Base-by-base conservation (phyloP, 2,888 invertebrate genomes). In the Cenopis cana region DNA sequence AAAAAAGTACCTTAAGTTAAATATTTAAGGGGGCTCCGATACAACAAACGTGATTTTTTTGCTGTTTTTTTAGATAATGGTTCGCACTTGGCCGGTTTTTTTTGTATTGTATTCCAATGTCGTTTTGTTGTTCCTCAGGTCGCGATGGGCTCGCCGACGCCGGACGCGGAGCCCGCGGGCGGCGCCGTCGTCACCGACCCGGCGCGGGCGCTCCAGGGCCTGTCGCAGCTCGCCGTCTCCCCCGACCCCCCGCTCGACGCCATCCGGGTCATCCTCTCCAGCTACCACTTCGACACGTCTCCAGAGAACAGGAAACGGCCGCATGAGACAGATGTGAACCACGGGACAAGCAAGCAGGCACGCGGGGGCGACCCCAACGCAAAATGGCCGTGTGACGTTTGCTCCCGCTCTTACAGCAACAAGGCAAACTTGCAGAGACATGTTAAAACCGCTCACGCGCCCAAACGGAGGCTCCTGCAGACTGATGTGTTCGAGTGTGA, bases 131-230 rank as follows among this genome's bases (percentile, higher is more conserved):
- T 38, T 62, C 36, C 33, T 9, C 62, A 62, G 62, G 8, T 6
- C 50, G 18, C 50, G 52, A 62, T 62, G 60, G 60, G 61, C 12
- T 29, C 50, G 20, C 54, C 38, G 36, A n/a, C 29, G 29, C 14
- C 36, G 11, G 52, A 54, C 24, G 17, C n/a, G 6, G 49, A 49
- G 49, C 29, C 60, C 17, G 17, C 9, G 1, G 50, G 33, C 11
- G 6, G 33, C 18, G 11, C n/a, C 4, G 64, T 54, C n/a, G 2
- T n/a, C 6, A 4, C 54, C 0, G 54, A 64, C 24, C 36, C 54
- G 1, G 2, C 14, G 5, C 8, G 52, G 4, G n/a, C 54, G 36
- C 20, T 50, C 38, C 52, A 50, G 10, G 38, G 50, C 3, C 14
- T 54, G 20, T 20, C 52, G 2, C 36, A 64, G 14, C 14, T 64